Conservation (phyloP, 2,888 invertebrate genomes). For the Aradus depressus region DNA sequence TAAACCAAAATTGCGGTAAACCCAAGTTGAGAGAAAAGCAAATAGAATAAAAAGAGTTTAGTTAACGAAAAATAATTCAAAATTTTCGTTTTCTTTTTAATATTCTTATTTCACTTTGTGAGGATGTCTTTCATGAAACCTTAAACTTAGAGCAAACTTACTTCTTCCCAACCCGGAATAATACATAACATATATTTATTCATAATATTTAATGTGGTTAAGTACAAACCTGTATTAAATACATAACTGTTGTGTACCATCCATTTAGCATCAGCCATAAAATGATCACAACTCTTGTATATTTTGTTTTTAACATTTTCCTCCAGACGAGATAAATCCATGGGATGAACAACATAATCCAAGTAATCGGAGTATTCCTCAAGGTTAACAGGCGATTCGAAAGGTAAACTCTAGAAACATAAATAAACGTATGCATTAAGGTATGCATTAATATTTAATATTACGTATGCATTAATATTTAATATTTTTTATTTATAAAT, state of each 20-base stretch:
- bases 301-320: conserved; percentile 60
- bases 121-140: no score
- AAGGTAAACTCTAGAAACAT: conserved; percentile 51
- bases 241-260: conserved; percentile 86
- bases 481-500: no score
- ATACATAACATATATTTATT: background rate
- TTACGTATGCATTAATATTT: no score
- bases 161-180: background rate
- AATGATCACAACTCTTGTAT: conserved; percentile 81
- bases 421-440: background rate
- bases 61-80: no score
- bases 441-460: no score
- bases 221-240: conserved; percentile 70
- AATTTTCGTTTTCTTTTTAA: no score
- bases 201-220: background rate
- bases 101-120: no score
- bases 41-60: no score
- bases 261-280: conserved; percentile 85
- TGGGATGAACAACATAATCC: conserved; percentile 75
- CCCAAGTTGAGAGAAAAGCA: no score
- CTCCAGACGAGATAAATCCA: conserved; percentile 67
- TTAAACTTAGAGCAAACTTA: no score
- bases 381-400: conserved; percentile 62
- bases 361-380: conserved; percentile 60
- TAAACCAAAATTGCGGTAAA: no score